phyloP scores from a whole-genome alignment of 1,140 invertebrate species.

The Papilio aristodemus region DNA sequence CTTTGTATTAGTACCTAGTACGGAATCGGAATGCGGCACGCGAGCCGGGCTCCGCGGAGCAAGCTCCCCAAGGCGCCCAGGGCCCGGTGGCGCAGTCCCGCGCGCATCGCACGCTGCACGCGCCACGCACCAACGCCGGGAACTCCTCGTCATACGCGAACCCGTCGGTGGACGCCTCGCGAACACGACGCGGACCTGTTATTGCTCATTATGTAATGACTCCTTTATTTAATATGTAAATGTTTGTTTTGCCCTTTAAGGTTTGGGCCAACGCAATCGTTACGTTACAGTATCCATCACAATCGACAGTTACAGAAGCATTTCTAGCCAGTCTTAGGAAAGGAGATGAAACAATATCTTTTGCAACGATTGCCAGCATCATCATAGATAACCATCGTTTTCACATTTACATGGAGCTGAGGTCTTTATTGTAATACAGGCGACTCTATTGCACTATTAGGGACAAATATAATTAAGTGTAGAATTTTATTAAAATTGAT shows the following conservation, averaged over 20 bases:
- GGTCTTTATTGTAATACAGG: too few relatives aligned
- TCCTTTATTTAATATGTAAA: neutral
- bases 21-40: conserved; percentile 67
- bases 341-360: too few relatives aligned
- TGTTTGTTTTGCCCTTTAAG: too few relatives aligned
- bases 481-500: too few relatives aligned
- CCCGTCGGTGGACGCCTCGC: conserved; percentile 68
- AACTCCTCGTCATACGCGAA: conserved; percentile 70
- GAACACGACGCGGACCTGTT: conserved; percentile 57
- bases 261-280: too few relatives aligned
- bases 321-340: too few relatives aligned
- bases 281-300: too few relatives aligned
- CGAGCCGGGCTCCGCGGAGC: conserved; percentile 77
- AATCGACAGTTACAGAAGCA: too few relatives aligned
- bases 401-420: too few relatives aligned
- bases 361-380: too few relatives aligned
- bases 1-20: conserved; percentile 55
- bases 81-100: conserved; percentile 83
- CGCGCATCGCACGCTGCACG: conserved; percentile 84
- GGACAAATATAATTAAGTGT: neutral
- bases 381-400: too few relatives aligned
- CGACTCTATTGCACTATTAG: too few relatives aligned
- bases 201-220: neutral
- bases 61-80: conserved; percentile 83
- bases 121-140: conserved; percentile 77